Evolutionary conservation across 1,140 invertebrate species (phyloP), one percentile per base, ranked within the genome.

Genomic region (Drosophila kanapiae): DNA sequence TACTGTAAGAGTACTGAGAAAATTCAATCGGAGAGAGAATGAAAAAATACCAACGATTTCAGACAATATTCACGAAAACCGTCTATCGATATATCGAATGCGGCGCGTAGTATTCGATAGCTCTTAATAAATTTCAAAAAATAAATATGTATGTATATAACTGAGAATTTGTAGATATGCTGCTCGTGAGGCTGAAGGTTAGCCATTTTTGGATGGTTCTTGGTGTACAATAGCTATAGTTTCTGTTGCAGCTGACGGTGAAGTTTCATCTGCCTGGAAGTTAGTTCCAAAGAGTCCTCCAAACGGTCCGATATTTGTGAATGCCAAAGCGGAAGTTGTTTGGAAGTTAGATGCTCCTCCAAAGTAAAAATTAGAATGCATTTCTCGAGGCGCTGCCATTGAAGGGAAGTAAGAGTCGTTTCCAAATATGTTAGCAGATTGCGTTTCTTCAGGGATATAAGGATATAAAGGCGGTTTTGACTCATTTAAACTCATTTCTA

Each of bases 31-130:
- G 51, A 59, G 61, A 62, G 48, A n/a, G n/a, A n/a, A n/a, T n/a
- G n/a, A 7, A 23, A 14, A 53, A 14, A 11, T 2, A 35, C 7
- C 35, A 16, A 9, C 11, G 4, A 40, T 40, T 11, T 57, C 11
- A 7, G 35, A 63, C 3, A 64, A 16, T 14, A 47, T 6, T 38
- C 60, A 40, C 43, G 11, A 29, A 9, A 14, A n/a, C 8, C 4
- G n/a, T 6, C 18, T 68, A 68, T 68, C 60, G 65, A 51, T 67
- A 65, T 14, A 13, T 49, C 43, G 43, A 38, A 33, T 8, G 4
- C 2, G 1, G 6, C 11, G 35, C n/a, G 10, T 16, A 23, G 8
- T 16, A 45, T 23, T 62, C 31, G 38, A 64, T 64, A 16, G 2
- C 11, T 27, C n/a, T 18, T 29, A 35, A n/a, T n/a, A 29, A 8